Evolutionary conservation across 1,140 invertebrate genomes (phyloP).

Genomic region (Yoshiicerus persimilis): DNA sequence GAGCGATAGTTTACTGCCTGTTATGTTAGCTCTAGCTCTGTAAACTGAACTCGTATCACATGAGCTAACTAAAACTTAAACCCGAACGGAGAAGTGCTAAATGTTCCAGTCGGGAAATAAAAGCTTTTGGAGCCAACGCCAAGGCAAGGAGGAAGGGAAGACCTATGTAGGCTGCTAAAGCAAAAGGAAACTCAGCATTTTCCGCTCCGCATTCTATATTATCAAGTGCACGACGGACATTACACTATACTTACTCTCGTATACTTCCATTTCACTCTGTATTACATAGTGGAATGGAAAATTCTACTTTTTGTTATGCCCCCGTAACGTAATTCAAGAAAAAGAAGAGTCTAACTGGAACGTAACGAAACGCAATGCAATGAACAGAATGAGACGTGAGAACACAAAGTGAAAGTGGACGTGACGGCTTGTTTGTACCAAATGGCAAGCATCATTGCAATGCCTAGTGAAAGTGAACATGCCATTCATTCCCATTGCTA

Average conservation of each 20-base stretch:
- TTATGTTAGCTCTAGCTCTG: not conserved
- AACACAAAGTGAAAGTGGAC: constrained; percentile 19
- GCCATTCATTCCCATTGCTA: constrained; percentile 18
- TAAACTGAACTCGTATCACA: not conserved
- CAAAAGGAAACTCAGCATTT: constrained; percentile 11
- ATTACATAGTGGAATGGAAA: not conserved
- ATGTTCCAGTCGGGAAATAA: constrained; percentile 12
- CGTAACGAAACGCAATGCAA: not conserved
- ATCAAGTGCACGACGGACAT: not conserved
- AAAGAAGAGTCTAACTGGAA: not conserved
- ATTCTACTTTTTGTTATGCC: not conserved
- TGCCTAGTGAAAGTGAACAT: not conserved
- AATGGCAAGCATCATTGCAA: not conserved
- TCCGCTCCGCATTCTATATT: not conserved
- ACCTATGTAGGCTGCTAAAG: not conserved
- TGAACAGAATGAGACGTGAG: constrained; percentile 12
- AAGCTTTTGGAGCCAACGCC: not conserved
- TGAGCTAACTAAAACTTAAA: not conserved
- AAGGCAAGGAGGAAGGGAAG: not conserved
- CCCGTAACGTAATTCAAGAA: not conserved
- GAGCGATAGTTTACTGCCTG: not conserved
- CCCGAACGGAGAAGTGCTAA: not conserved
- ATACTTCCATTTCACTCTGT: not conserved
- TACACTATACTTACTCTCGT: not conserved
- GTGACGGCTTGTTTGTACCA: not conserved